Evolutionary conservation across 2,797 vertebrate genomes (phyloP), one percentile per base, ranked within the genome.

Genomic region (Cyprinella venusta): DNA sequence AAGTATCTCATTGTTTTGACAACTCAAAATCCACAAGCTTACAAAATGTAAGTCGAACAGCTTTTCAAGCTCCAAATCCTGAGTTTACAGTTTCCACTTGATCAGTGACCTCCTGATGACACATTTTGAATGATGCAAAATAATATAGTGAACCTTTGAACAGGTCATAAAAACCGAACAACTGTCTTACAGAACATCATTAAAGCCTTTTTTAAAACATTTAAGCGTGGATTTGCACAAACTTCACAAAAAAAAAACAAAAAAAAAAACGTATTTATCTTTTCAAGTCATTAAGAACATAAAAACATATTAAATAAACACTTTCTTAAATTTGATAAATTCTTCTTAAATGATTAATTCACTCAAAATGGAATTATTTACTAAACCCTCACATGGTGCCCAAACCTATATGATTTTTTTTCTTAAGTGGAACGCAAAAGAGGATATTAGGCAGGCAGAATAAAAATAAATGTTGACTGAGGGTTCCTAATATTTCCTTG

Each of bases 81-180:
- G 0, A 10, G 9, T 54, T 76, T 42, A 2, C 12, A 24, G 12
- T 61, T 54, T 61, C 19, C 18, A 38, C 18, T 21, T 36, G 18
- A 67, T 38, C 30, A 42, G 21, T 36, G 48, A 19, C 13, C 21
- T n/a, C 42, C 21, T 30, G 18, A n/a, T 54, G 38, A 76, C 24
- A 52, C 36, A 68, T 26, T 21, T 24, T 61, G 42, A 61, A 63
- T 64, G 8, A 40, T 82, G 56, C 36, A 6, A 38, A 40, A 40
- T 2, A 65, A 65, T 48, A 40, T 2, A n/a, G 21, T 30, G 48
- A 68, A 82, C 72, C 72, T 82, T 76, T 82, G 72, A 45, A 61
- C 81, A 68, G 81, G 24, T 76, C 52, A 76, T 67, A 82, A 67
- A 79, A 21, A 24, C 45, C 33, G 8, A 67, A 65, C 16, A 36